These are phyloP conservation scores for Magallana ariakensis DNA, from an alignment of 1,140 invertebrate genomes.

Conservation along the genomic window DNA sequence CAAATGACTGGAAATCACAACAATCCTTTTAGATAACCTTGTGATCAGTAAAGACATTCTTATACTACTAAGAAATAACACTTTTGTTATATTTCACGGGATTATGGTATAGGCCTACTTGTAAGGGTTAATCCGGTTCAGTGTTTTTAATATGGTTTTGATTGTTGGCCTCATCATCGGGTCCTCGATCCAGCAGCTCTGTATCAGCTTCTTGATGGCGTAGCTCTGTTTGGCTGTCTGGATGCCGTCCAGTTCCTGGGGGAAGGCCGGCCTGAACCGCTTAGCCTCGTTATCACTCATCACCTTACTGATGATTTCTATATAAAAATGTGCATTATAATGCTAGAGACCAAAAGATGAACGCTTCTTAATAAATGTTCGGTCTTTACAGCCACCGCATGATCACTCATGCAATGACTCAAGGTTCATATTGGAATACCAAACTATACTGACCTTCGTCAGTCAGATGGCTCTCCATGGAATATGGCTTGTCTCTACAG, in stretches of 20 bases:
- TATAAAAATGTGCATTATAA: background rate
- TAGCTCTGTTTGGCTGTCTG: conserved; percentile 49
- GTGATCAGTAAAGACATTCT: too few species aligned
- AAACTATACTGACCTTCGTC: conserved; percentile 61
- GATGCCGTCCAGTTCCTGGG: conserved; percentile 44
- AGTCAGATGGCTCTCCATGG: conserved; percentile 60
- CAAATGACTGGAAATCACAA: too few species aligned
- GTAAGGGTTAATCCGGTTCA: conserved; percentile 63
- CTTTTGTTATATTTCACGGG: background rate
- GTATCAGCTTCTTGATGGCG: conserved; percentile 62
- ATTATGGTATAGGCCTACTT: conserved; percentile 54
- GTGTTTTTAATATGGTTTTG: conserved; percentile 59
- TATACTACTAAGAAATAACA: background rate
- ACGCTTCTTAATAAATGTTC: too few species aligned
- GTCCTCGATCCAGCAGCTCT: conserved; percentile 70
- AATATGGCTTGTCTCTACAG: conserved; percentile 68
- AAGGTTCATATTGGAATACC: background rate
- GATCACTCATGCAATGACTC: background rate
- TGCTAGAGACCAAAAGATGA: too few species aligned
- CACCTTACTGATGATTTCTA: conserved; percentile 69
- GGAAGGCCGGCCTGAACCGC: conserved; percentile 61
- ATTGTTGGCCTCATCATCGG: conserved; percentile 63
- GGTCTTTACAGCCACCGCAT: too few species aligned
- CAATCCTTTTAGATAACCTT: too few species aligned
- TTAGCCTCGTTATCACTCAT: conserved; percentile 43